These are phyloP conservation scores for Scylla paramamosain DNA, from an alignment of 1,140 invertebrate species.

Conservation along the genomic window DNA sequence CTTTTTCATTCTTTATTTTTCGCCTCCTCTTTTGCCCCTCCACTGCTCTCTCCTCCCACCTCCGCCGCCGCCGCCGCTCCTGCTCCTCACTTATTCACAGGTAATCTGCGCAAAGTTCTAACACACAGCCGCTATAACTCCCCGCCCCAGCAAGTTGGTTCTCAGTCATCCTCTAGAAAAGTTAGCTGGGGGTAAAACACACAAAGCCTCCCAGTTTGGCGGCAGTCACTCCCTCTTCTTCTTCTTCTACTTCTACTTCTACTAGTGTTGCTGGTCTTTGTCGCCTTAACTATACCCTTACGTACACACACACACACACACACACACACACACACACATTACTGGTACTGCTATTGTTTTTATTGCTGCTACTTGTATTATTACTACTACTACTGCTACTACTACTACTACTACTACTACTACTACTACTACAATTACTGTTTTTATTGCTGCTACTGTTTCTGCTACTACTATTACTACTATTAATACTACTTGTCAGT, in stretches of 20 bases:
- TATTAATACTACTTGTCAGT: too few relatives aligned
- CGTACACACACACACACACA: too few relatives aligned
- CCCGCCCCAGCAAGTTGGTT: neutral
- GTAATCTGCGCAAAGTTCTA: slow-evolving; percentile 4
- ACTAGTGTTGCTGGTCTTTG: too few relatives aligned
- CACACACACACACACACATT: neutral
- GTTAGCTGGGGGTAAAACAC: neutral
- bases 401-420: too few relatives aligned
- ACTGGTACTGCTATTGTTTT: neutral
- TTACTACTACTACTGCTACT: too few relatives aligned
- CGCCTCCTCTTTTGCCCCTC: neutral
- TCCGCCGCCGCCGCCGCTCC: neutral
- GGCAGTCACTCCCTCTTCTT: too few relatives aligned
- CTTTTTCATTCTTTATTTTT: slow-evolving; percentile 1
- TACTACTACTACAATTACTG: too few relatives aligned
- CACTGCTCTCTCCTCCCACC: neutral
- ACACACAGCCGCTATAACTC: slow-evolving; percentile 6
- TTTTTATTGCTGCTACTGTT: too few relatives aligned
- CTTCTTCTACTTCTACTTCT: too few relatives aligned
- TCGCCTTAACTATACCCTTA: too few relatives aligned
- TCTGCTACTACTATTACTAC: too few relatives aligned
- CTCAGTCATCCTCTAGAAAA: neutral
- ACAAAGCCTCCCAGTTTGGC: neutral
- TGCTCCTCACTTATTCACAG: slow-evolving; percentile 8
- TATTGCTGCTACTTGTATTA: neutral